These are phyloP conservation scores for Battus philenor DNA, from an alignment of 1,140 invertebrate genomes.

Conservation along the genomic window DNA sequence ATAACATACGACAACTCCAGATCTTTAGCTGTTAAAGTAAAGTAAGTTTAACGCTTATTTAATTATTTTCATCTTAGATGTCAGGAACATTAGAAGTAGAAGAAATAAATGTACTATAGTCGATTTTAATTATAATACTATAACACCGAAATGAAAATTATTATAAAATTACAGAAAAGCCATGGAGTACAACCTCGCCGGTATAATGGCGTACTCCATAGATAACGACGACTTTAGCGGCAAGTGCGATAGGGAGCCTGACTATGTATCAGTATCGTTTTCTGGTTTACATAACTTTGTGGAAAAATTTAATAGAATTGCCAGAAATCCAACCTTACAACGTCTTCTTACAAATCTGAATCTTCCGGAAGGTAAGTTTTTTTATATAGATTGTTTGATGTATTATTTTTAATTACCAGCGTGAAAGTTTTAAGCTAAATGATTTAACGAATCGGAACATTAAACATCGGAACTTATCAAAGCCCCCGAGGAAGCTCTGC, in stretches of 20 bases:
- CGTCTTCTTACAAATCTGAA: constrained; percentile 1
- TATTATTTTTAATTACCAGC: not conserved
- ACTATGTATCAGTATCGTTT: constrained; percentile 5
- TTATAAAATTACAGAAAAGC: constrained; percentile 15
- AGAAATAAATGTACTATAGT: not conserved
- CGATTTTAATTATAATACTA: too few species aligned
- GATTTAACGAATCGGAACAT: too few species aligned
- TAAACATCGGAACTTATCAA: too few species aligned
- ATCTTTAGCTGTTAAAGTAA: constrained; percentile 23
- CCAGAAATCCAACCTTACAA: constrained; percentile 2
- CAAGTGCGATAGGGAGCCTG: constrained; percentile 12
- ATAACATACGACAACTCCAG: constrained; percentile 21
- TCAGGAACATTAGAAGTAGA: not conserved
- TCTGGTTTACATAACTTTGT: constrained; percentile 2
- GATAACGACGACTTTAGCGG: constrained; percentile 21
- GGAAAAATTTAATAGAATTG: constrained; percentile 4
- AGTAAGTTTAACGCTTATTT: constrained; percentile 12
- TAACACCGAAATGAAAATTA: too few species aligned
- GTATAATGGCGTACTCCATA: constrained; percentile 17
- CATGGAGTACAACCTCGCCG: constrained; percentile 18
- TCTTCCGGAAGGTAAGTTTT: constrained; percentile 10
- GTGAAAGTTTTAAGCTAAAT: not conserved
- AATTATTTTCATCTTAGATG: not conserved
- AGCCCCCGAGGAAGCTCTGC: too few species aligned
- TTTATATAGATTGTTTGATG: not conserved